Base-by-base conservation (phyloP, 1,140 invertebrate species). In the Archivesica marissinica region DNA sequence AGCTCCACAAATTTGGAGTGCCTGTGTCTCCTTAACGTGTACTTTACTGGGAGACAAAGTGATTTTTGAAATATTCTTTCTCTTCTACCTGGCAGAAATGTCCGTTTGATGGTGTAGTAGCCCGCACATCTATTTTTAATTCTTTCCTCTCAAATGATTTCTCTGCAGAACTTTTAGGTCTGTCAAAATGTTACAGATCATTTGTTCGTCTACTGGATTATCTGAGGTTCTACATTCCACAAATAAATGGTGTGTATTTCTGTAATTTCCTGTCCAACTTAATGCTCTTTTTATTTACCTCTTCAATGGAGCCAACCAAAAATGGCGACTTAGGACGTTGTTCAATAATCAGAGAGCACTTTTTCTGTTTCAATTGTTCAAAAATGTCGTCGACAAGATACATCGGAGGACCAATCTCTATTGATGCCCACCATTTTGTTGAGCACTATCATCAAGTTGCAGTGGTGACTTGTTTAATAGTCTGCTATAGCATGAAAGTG, bases 1-100 rank as follows among this genome's bases (percentile, higher is more conserved):
- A 93, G 81, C 92, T 93, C 92, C 17, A 92, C 91, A 91, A 93
- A 93, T 84, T 92, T 80, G 91, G 92, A 52, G 92, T 93, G 41
- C 92, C 90, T 35, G 88, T 66, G 66, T 92, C 90, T 64, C n/a
- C n/a, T n/a, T 83, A 61, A 72, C 80, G 52, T 82, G 56, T 30
- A 83, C 86, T 89, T 91, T 90, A 52, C 86, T 88, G 13, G 88
- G 86, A 2, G 89, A 80, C 80, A 91, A 88, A 72, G 89, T 91
- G 41, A 93, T 90, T 81, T 93, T 93, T 13, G 90, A 90, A 25
- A 93, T 93, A 72, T 93, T 91, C 91, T 89, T 41, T 88, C 88
- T 87, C 90, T 93, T 74, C 90, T 85, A 25, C 90, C 91, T 78
- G 89, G 91, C 25, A 90, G 78, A 87, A 92, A 91, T 38, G 90